A percentile compares a stretch with the other conserved stretches of the same genome.
Conservation (phyloP, 2,888 invertebrate genomes). For the Rotaria socialis region DNA sequence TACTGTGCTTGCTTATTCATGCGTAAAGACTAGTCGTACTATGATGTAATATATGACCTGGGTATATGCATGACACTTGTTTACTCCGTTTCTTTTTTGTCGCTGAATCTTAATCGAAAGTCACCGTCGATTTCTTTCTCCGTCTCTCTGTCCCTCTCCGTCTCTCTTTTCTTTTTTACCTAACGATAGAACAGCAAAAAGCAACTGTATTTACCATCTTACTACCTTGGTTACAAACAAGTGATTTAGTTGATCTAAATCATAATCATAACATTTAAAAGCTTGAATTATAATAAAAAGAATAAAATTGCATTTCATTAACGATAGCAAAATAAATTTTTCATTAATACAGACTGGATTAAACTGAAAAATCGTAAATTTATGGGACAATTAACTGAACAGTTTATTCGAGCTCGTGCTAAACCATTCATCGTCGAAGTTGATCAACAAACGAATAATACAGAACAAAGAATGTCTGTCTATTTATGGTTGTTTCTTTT, state of each 20-base stretch:
- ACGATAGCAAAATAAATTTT: background rate
- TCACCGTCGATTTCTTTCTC: background rate
- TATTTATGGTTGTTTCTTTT: background rate
- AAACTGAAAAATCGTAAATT: slow-evolving; percentile 58
- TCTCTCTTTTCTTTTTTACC: background rate
- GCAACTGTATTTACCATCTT: background rate
- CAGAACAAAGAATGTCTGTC: slow-evolving; percentile 40
- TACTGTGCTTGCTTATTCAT: background rate
- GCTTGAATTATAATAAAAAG: background rate
- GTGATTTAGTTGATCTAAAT: background rate
- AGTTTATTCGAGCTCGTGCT: slow-evolving; percentile 55
- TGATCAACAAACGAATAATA: slow-evolving; percentile 50
- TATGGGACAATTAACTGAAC: slow-evolving; percentile 56
- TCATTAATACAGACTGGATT: slow-evolving; percentile 54
- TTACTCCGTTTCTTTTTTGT: background rate
- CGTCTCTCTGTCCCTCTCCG: background rate
- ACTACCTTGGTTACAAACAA: slow-evolving; percentile 4
- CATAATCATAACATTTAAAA: background rate
- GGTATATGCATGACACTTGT: background rate
- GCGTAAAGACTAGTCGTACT: background rate
- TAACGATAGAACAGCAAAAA: background rate
- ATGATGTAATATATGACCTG: background rate
- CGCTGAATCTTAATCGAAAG: slow-evolving; percentile 10
- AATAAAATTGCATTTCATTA: background rate
- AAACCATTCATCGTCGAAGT: slow-evolving; percentile 52